phyloP scores from a whole-genome alignment of 2,888 invertebrate genomes.

The Smittia aterrima region DNA sequence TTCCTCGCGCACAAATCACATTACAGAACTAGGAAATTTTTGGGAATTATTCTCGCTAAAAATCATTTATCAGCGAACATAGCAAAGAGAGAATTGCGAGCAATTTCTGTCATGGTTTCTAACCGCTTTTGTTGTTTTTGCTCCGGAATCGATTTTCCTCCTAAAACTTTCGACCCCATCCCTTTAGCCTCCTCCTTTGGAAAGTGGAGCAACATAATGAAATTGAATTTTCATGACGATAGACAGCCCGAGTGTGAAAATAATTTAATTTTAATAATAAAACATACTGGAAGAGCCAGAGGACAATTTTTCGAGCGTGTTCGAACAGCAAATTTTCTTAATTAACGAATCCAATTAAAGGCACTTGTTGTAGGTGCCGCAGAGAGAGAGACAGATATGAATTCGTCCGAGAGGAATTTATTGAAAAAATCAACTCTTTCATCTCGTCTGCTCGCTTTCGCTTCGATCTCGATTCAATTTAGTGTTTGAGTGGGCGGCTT shows the following conservation, averaged over 20 bases:
- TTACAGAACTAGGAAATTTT: slow-evolving; percentile 1
- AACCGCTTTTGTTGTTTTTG: neutral
- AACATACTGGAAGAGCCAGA: neutral
- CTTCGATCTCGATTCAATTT: neutral
- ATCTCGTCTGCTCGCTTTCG: neutral
- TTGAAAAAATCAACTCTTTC: slow-evolving; percentile 6
- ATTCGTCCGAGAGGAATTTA: neutral
- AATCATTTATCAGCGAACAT: slow-evolving; percentile 11
- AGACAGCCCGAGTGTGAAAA: slow-evolving; percentile 36
- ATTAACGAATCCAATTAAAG: slow-evolving; percentile 33
- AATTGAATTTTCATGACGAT: slow-evolving; percentile 38
- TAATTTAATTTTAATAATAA: slow-evolving; percentile 40
- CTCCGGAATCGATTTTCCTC: slow-evolving; percentile 6
- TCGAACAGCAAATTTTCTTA: slow-evolving; percentile 26
- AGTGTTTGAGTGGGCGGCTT: neutral
- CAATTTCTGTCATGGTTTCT: neutral
- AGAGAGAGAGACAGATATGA: neutral
- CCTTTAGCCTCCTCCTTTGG: neutral
- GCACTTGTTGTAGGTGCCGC: slow-evolving; percentile 32
- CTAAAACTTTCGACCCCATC: neutral
- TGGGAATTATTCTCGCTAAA: neutral
- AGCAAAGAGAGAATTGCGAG: neutral
- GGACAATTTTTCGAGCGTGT: neutral
- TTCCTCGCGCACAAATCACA: neutral
- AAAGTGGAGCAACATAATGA: slow-evolving; percentile 6